Evolutionary conservation across 2,113 vertebrate species (phyloP).

Genomic region (Hystrix brachyura): DNA sequence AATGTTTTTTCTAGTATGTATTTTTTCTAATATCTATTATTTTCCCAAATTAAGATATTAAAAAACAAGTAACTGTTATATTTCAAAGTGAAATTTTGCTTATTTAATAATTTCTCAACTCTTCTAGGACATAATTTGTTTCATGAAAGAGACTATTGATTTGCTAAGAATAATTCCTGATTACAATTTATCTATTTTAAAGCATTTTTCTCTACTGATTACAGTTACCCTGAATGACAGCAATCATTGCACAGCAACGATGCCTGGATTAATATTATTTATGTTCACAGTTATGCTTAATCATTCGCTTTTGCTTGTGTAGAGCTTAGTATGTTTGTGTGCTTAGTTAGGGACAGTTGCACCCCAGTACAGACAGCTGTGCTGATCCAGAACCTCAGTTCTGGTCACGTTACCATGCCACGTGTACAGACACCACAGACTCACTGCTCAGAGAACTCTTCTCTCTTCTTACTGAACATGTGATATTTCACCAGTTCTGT

Average conservation of each 20-base stretch:
- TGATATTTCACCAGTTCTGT: neutral
- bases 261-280: neutral
- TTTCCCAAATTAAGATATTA: neutral
- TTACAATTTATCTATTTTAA: neutral
- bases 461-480: neutral
- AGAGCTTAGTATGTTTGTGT: neutral
- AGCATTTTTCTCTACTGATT: neutral
- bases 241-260: neutral
- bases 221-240: neutral
- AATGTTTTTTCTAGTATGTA: neutral
- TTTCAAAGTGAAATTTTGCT: neutral
- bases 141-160: neutral
- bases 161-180: neutral
- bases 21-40: neutral
- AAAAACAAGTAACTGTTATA: neutral
- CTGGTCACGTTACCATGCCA: no score
- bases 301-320: no score
- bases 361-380: fast-evolving
- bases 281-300: neutral
- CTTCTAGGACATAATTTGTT: neutral
- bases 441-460: neutral
- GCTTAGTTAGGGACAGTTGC: no score
- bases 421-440: no score
- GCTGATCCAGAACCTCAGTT: no score
- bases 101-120: neutral